phyloP scores from a whole-genome alignment of 2,113 vertebrate species.

The Pteropus alecto region DNA sequence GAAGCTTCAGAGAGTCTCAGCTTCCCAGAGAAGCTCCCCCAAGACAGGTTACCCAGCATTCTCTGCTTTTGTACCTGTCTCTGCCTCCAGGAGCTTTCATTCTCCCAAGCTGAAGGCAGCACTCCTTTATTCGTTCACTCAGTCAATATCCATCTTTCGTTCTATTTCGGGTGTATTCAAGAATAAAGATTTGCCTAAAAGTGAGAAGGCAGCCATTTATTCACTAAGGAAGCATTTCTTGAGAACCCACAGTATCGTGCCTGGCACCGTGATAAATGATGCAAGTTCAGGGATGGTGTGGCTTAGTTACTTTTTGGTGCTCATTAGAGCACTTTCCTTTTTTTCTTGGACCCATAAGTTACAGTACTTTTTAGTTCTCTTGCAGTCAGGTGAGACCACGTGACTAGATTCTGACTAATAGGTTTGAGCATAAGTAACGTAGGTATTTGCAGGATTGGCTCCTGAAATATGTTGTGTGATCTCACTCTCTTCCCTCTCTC shows the following conservation, averaged over 20 bases:
- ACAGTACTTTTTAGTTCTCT: not conserved
- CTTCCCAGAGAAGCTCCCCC: not conserved
- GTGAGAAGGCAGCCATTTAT: not conserved
- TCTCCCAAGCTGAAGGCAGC: not conserved
- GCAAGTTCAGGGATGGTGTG: not conserved
- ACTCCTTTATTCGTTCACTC: not conserved
- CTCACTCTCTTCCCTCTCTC: not conserved
- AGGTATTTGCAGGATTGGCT: not conserved
- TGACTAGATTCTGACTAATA: not conserved
- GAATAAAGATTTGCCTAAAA: not conserved
- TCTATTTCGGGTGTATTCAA: not conserved
- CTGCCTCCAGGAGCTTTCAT: not conserved
- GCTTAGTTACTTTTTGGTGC: not conserved
- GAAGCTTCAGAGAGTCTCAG: not conserved
- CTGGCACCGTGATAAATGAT: not conserved
- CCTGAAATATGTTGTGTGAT: not conserved
- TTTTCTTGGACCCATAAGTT: not conserved
- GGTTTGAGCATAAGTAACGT: not conserved
- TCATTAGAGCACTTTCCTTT: not conserved
- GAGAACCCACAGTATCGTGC: not conserved
- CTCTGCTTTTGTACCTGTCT: not conserved
- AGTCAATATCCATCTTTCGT: not conserved
- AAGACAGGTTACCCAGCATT: rapidly evolving
- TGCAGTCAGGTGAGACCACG: not conserved
- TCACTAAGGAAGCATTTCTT: not conserved